Percentiles rank a stretch among this genome's conserved stretches.
phyloP scores from a whole-genome alignment of 2,113 vertebrate species.

The Ictidomys tridecemlineatus region DNA sequence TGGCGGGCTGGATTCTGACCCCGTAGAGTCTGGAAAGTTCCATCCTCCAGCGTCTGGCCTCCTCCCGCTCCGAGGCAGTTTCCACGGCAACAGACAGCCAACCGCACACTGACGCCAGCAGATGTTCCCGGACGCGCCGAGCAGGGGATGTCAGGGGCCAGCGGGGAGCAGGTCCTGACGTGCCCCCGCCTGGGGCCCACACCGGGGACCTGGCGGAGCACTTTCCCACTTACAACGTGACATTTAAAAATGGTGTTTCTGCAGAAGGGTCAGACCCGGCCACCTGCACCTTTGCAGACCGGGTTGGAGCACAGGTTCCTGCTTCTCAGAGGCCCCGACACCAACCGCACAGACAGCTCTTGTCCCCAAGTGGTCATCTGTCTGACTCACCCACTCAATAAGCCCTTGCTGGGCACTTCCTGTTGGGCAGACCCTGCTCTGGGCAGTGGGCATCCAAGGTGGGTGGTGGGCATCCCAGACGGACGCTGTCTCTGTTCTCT shows the following conservation, averaged over 20 bases:
- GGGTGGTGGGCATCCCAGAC: no score
- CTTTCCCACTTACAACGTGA: background rate
- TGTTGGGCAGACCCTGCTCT: background rate
- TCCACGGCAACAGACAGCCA: slow-evolving; percentile 6
- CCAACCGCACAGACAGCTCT: background rate
- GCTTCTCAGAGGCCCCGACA: rapidly evolving
- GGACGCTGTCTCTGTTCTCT: background rate
- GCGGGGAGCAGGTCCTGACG: no score
- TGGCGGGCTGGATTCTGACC: background rate
- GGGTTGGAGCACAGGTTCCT: background rate
- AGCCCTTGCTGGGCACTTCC: no score
- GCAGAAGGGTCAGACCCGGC: background rate
- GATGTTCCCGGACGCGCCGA: background rate
- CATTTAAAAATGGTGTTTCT: background rate
- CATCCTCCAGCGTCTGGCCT: background rate
- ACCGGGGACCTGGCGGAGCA: background rate
- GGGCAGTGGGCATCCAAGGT: background rate
- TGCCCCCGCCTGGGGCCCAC: background rate
- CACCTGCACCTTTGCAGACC: background rate
- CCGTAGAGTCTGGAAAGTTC: slow-evolving; percentile 12
- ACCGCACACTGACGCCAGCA: background rate
- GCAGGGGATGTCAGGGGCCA: background rate
- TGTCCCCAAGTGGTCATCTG: background rate
- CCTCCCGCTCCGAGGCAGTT: background rate
- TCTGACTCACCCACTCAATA: background rate